Conservation (phyloP, 2,888 invertebrate species). For the Drosophila demipolita region DNA sequence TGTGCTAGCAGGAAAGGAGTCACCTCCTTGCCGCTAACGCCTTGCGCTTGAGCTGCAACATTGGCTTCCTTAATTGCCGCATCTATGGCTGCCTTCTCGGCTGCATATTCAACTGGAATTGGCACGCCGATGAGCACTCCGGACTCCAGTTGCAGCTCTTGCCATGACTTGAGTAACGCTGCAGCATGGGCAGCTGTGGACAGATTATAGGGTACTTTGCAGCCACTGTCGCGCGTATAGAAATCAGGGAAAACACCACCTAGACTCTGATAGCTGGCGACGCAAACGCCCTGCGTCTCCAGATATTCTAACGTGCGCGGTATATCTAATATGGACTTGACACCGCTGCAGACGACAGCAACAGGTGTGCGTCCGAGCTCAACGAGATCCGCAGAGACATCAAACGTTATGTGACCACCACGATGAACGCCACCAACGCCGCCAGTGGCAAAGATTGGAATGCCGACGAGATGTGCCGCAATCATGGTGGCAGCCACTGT, state of each 20-base stretch:
- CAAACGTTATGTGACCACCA: constrained; percentile 93
- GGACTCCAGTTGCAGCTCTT: constrained; percentile 87
- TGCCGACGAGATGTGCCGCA: constrained; percentile 92
- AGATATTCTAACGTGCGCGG: constrained; percentile 96
- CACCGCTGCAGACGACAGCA: constrained; percentile 97
- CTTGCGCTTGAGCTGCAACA: constrained; percentile 86
- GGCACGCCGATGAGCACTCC: constrained; percentile 96
- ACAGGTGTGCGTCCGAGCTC: constrained; percentile 95
- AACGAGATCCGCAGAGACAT: constrained; percentile 96
- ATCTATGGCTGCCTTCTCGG: constrained; percentile 87
- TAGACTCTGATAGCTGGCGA: constrained; percentile 90
- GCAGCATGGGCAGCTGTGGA: constrained; percentile 89
- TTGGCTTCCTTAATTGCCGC: constrained; percentile 90
- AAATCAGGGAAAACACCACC: constrained; percentile 95
- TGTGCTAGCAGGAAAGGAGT: constrained; percentile 95
- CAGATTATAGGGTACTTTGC: constrained; percentile 90
- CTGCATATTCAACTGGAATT: constrained; percentile 90
- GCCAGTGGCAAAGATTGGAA: constrained; percentile 97
- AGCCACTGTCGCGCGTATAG: constrained; percentile 92
- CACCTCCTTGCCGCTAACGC: constrained; percentile 93
- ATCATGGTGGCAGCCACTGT: constrained; percentile 98
- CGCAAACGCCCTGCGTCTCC: constrained; percentile 98
- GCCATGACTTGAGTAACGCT: constrained; percentile 87
- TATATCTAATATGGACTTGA: constrained; percentile 98
- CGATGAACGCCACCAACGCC: constrained; percentile 96